These are phyloP conservation scores for Climacteris rufus DNA, from an alignment of 2,113 vertebrate species.

Conservation along the genomic window DNA sequence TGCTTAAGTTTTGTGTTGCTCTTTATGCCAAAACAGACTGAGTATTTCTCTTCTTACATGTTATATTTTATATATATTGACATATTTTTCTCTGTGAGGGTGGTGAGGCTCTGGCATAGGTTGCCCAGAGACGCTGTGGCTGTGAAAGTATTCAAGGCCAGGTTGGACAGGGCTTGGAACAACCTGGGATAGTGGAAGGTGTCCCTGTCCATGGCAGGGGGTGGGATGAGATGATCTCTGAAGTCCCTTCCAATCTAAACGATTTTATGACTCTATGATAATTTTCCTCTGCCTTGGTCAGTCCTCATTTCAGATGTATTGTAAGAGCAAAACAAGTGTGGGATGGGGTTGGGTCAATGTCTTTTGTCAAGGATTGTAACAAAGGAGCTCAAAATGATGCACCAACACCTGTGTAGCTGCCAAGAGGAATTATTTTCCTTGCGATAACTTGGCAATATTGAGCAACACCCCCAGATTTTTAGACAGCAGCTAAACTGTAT, in stretches of 20 bases:
- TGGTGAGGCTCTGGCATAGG: accelerated
- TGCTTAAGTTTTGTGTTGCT: background rate
- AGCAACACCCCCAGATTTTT: background rate
- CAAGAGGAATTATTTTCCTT: background rate
- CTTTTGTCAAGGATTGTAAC: accelerated
- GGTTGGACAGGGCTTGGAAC: accelerated
- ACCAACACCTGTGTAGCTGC: background rate
- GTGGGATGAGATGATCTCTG: background rate
- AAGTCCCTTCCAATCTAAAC: background rate
- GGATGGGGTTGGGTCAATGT: background rate
- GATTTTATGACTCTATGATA: background rate
- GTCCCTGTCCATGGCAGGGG: background rate
- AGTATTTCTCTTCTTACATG: background rate
- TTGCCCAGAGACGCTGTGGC: background rate
- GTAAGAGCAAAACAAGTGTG: background rate
- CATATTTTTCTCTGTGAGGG: background rate
- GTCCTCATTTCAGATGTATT: background rate
- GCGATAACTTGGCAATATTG: background rate
- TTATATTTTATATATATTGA: background rate
- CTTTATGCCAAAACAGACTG: background rate
- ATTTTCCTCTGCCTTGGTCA: background rate
- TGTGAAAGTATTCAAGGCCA: background rate
- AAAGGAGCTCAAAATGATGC: background rate
- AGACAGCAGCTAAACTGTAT: background rate
- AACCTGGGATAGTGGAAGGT: accelerated